These are phyloP conservation scores for Pionites leucogaster DNA, from an alignment of 2,113 vertebrate species.

Conservation along the genomic window DNA sequence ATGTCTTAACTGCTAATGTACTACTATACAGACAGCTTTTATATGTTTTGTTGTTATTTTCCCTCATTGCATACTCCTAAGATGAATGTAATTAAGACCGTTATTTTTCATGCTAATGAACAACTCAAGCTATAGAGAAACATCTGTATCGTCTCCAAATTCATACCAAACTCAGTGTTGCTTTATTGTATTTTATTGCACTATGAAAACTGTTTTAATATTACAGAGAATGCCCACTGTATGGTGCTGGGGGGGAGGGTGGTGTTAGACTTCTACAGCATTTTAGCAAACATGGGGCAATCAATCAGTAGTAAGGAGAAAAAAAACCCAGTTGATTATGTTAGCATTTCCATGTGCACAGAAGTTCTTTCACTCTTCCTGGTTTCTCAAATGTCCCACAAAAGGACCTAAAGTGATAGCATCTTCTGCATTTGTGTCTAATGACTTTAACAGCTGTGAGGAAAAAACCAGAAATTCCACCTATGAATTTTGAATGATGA, in stretches of 20 bases:
- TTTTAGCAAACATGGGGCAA: background rate
- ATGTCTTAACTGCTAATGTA: slow-evolving; percentile 48
- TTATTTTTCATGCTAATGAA: slow-evolving; percentile 66
- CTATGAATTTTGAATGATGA: background rate
- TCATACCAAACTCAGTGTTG: slow-evolving; percentile 6
- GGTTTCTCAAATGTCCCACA: background rate
- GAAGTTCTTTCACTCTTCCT: background rate
- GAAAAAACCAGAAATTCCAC: background rate
- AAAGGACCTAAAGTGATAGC: background rate
- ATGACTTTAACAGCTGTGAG: background rate
- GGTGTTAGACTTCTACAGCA: background rate
- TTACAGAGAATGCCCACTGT: background rate
- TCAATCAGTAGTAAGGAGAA: background rate
- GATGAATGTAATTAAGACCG: slow-evolving; percentile 29
- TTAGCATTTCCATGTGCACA: fast-evolving
- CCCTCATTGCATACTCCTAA: slow-evolving; percentile 42
- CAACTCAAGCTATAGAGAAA: slow-evolving; percentile 17
- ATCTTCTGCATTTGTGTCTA: background rate
- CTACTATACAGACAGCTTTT: slow-evolving; percentile 40
- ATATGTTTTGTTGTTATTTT: slow-evolving; percentile 55
- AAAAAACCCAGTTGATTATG: fast-evolving
- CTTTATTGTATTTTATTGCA: slow-evolving; percentile 43
- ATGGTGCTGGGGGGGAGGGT: background rate
- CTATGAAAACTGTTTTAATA: background rate
- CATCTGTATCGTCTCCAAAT: slow-evolving; percentile 9